Percentiles rank a stretch among this genome's conserved stretches.
phyloP scores from a whole-genome alignment of 2,113 vertebrate species.

The Pelmatolapia mariae region DNA sequence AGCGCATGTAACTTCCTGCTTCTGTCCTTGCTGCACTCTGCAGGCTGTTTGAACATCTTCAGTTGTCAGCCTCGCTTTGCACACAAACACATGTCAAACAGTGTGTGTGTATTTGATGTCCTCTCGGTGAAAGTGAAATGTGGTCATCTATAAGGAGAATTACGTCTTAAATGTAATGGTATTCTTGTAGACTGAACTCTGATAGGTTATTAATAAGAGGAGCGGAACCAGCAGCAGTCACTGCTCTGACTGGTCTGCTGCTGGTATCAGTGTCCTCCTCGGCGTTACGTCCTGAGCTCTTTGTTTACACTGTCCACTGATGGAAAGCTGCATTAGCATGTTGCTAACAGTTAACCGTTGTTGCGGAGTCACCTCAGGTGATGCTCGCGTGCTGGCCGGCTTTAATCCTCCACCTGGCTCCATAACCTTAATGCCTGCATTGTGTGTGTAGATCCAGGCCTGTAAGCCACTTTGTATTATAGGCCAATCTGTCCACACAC shows the following conservation, averaged over 20 bases:
- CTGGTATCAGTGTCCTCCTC: neutral
- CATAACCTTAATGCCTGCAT: slow-evolving; percentile 33
- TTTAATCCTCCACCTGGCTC: slow-evolving; percentile 21
- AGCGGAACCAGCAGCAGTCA: neutral
- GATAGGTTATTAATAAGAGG: neutral
- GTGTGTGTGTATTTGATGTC: neutral
- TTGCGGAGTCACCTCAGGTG: neutral
- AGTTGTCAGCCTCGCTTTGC: neutral
- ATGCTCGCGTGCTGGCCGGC: neutral
- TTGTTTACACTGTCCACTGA: neutral
- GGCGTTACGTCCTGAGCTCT: neutral
- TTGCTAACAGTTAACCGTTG: neutral
- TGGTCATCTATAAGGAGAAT: neutral
- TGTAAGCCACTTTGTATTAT: slow-evolving; percentile 61
- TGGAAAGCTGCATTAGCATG: neutral
- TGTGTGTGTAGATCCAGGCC: slow-evolving; percentile 25
- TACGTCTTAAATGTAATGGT: neutral
- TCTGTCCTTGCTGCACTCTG: neutral
- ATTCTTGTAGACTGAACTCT: neutral
- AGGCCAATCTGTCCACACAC: slow-evolving; percentile 29
- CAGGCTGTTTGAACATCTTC: neutral
- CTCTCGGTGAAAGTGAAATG: neutral
- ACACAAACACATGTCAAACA: neutral
- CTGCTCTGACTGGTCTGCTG: neutral
- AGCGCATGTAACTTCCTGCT: neutral